Conservation (phyloP, 2,113 vertebrate genomes). For the Ursus arctos region DNA sequence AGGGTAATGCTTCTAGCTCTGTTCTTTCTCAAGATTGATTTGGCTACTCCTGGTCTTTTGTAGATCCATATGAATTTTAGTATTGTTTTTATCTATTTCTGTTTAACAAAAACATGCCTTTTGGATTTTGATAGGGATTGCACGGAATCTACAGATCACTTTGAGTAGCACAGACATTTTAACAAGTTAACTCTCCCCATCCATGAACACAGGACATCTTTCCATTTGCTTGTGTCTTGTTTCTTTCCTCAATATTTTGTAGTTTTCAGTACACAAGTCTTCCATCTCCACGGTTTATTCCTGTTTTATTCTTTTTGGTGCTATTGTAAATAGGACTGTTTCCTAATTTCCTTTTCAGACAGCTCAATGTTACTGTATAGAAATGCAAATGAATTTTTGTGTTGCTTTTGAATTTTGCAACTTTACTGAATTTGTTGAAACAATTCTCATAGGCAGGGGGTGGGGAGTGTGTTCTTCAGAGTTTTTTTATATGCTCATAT, state of each 20-base stretch:
- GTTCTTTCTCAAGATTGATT: neutral
- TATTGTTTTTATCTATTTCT: neutral
- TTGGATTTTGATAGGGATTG: neutral
- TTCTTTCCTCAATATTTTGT: neutral
- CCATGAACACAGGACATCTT: neutral
- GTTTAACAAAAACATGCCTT: neutral
- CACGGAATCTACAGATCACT: neutral
- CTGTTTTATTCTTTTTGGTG: neutral
- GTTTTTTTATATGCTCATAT: neutral
- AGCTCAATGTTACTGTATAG: neutral
- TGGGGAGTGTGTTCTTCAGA: neutral
- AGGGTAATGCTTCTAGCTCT: neutral
- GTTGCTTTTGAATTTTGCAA: neutral
- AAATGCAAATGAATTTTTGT: neutral
- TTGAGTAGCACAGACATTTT: neutral
- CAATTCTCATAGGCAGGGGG: neutral
- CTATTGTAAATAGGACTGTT: neutral
- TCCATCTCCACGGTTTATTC: neutral
- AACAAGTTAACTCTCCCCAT: neutral
- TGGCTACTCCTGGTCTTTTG: neutral
- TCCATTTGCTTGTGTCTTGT: neutral
- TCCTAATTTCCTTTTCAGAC: neutral
- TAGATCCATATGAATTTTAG: neutral
- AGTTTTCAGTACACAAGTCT: neutral
- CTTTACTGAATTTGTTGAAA: neutral